These are phyloP conservation scores for Erythrocebus patas DNA, from an alignment of 2,113 vertebrate species.

Conservation along the genomic window DNA sequence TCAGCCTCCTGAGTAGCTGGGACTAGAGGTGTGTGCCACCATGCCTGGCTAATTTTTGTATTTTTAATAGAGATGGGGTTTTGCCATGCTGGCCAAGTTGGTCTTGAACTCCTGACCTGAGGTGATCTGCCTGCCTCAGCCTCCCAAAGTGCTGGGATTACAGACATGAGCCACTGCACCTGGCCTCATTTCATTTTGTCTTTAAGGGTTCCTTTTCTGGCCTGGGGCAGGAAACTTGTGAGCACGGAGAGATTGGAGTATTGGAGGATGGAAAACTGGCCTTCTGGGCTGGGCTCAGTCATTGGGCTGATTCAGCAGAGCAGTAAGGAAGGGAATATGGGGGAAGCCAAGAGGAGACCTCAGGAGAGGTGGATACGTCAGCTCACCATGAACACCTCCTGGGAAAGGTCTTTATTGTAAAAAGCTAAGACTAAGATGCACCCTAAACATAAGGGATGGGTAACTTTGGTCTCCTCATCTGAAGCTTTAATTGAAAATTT, in stretches of 20 bases:
- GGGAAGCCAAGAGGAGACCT: neutral
- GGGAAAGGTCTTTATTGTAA: neutral
- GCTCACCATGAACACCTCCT: neutral
- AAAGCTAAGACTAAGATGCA: neutral
- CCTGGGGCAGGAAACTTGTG: neutral
- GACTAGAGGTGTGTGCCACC: no score
- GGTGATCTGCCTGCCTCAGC: no score
- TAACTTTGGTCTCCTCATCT: neutral
- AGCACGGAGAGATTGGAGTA: neutral
- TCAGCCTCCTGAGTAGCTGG: no score
- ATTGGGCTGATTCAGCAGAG: neutral
- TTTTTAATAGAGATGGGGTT: no score
- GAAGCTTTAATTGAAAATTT: neutral
- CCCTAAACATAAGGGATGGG: neutral
- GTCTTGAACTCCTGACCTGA: no score
- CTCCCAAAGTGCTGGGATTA: no score
- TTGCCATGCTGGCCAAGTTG: no score
- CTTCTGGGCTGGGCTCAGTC: neutral
- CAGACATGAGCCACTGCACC: no score
- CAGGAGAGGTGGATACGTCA: neutral
- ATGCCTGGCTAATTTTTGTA: no score
- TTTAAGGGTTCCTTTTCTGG: neutral
- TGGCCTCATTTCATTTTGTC: neutral
- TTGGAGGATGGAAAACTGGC: neutral
- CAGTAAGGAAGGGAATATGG: neutral